Evolutionary conservation across 2,797 vertebrate genomes (phyloP).

Genomic region (Spinus olivaceus): DNA sequence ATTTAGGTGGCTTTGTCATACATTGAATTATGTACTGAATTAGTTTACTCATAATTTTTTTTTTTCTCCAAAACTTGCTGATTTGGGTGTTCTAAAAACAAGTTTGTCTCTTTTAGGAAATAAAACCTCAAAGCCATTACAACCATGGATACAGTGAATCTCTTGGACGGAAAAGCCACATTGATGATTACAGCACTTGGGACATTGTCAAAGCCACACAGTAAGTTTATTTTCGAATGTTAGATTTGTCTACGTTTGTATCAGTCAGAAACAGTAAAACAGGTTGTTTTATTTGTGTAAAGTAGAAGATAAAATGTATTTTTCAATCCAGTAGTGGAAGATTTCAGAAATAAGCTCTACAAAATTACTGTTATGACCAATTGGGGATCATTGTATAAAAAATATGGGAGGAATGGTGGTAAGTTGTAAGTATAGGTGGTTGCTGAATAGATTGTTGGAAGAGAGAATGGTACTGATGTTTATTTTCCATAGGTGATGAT

Average conservation of each 20-base stretch:
- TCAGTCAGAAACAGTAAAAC: background rate
- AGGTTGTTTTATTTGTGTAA: background rate
- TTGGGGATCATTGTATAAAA: background rate
- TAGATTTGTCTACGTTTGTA: background rate
- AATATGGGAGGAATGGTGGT: accelerated
- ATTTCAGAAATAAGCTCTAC: background rate
- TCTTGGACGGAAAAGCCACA: constrained; percentile 90
- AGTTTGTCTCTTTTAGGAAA: constrained; percentile 80
- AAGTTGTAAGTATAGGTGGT: background rate
- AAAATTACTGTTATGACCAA: background rate
- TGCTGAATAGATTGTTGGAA: background rate
- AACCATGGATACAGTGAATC: constrained; percentile 94
- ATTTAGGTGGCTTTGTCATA: background rate
- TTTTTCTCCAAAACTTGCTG: background rate
- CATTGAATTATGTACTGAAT: background rate
- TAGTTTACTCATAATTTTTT: background rate
- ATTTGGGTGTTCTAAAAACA: background rate
- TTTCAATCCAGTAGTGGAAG: background rate
- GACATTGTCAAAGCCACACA: constrained; percentile 99
- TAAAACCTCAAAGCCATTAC: constrained; percentile 95
- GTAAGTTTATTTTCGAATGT: constrained; percentile 78
- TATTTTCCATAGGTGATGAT: background rate
- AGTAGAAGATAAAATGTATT: background rate
- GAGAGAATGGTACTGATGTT: background rate
- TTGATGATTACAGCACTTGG: constrained; percentile 98